Evolutionary conservation across 2,888 invertebrate species (phyloP).

Genomic region (Ennomos erosarius): DNA sequence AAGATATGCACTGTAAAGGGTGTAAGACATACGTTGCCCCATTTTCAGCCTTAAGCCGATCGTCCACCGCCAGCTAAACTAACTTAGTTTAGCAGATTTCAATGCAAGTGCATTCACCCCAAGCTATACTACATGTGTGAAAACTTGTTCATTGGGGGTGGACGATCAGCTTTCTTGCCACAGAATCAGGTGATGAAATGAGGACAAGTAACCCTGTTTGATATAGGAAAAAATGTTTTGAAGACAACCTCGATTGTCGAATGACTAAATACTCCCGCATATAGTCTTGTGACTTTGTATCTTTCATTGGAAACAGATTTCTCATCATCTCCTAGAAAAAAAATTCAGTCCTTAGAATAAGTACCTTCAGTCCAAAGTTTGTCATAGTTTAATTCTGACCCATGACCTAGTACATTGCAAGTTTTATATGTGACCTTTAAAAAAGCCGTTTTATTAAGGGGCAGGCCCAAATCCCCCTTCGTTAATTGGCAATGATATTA

Average conservation of each 20-base stretch:
- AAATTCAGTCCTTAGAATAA: too few relatives aligned
- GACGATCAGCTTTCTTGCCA: too few relatives aligned
- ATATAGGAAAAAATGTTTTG: too few relatives aligned
- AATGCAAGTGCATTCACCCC: too few relatives aligned
- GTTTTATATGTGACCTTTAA: background rate
- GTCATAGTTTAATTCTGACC: background rate
- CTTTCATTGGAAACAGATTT: conserved; percentile 2
- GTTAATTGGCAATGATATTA: background rate
- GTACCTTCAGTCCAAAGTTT: conserved; percentile 1
- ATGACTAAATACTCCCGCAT: background rate
- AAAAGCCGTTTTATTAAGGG: background rate
- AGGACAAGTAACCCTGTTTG: too few relatives aligned
- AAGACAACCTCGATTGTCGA: too few relatives aligned
- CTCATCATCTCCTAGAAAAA: conserved; percentile 1
- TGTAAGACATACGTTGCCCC: too few relatives aligned
- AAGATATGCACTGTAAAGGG: too few relatives aligned
- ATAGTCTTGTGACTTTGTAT: background rate
- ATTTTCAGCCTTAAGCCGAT: background rate
- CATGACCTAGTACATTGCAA: conserved; percentile 8
- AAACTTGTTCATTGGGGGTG: too few relatives aligned
- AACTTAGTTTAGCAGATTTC: too few relatives aligned
- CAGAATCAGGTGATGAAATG: background rate
- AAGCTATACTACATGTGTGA: too few relatives aligned
- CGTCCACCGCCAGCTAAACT: too few relatives aligned
- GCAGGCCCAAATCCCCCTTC: conserved; percentile 3